A percentile compares a stretch with the other conserved stretches of the same genome.
phyloP scores from a whole-genome alignment of 2,888 invertebrate species.

The Halictus ligatus region DNA sequence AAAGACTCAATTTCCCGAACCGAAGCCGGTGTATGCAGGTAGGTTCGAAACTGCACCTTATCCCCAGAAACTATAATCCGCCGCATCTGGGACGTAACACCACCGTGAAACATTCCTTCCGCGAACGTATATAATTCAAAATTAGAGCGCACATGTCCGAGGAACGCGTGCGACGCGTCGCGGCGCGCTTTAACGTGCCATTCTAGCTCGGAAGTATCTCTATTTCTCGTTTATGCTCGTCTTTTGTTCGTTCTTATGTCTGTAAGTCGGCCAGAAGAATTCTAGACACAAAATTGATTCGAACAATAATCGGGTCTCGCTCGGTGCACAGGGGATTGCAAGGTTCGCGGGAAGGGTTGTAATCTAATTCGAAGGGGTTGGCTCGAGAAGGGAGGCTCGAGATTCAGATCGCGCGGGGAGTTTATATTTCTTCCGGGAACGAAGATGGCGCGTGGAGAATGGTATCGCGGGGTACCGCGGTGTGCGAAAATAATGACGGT shows the following conservation, averaged over 20 bases:
- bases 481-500: slow-evolving; percentile 15
- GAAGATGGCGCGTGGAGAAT: slow-evolving; percentile 12
- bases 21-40: too few relatives aligned
- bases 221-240: neutral
- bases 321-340: neutral
- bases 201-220: neutral
- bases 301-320: neutral
- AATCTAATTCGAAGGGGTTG: neutral
- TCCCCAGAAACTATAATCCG: too few relatives aligned
- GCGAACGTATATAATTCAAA: slow-evolving; percentile 61
- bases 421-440: neutral
- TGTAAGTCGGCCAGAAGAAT: neutral
- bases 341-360: neutral
- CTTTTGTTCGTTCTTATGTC: neutral
- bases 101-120: slow-evolving; percentile 54
- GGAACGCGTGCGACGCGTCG: slow-evolving; percentile 14
- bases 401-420: neutral
- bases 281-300: too few relatives aligned
- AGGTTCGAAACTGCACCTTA: too few relatives aligned
- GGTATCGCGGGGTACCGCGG: neutral
- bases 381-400: neutral
- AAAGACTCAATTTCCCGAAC: too few relatives aligned
- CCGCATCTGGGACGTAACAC: too few relatives aligned
- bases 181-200: neutral
- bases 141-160: slow-evolving; percentile 57